phyloP scores from a whole-genome alignment of 1,140 invertebrate species.

The Bombus polaris region DNA sequence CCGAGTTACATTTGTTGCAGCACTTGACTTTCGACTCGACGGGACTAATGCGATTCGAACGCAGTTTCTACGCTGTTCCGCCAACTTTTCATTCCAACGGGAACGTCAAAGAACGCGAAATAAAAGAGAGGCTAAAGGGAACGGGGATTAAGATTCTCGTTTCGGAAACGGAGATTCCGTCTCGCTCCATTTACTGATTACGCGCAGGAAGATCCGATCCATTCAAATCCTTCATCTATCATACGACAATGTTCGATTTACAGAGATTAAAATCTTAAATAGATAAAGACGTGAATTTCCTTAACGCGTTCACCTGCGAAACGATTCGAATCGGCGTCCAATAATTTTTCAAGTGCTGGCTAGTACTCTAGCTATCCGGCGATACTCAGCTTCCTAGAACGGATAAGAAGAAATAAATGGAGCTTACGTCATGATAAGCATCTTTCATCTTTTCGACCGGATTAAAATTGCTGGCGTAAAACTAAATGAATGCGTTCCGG shows the following conservation, averaged over 20 bases:
- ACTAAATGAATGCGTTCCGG: slow-evolving; percentile 16
- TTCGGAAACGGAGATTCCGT: not conserved
- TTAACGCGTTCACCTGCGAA: not conserved
- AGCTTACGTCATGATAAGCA: not conserved
- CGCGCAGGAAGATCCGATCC: not conserved
- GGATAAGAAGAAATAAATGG: not conserved
- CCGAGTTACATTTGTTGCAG: not conserved
- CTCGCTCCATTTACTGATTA: not conserved
- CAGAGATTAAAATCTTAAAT: not conserved
- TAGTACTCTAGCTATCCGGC: not conserved
- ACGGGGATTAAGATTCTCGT: not conserved
- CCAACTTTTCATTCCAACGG: not conserved
- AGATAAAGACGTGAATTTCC: not conserved
- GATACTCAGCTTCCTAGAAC: not conserved
- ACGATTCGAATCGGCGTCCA: not conserved
- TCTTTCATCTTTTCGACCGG: not conserved
- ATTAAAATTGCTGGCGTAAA: slow-evolving; percentile 6
- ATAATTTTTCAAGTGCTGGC: not conserved
- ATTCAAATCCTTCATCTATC: not conserved
- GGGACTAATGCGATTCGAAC: not conserved
- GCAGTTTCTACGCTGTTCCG: not conserved
- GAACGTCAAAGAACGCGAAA: not conserved
- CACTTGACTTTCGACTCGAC: not conserved
- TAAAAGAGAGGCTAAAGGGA: not conserved
- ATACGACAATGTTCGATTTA: not conserved